A percentile compares a stretch with the other conserved stretches of the same genome.
phyloP scores from a whole-genome alignment of 2,888 invertebrate genomes.

The Acrocera orbiculus region DNA sequence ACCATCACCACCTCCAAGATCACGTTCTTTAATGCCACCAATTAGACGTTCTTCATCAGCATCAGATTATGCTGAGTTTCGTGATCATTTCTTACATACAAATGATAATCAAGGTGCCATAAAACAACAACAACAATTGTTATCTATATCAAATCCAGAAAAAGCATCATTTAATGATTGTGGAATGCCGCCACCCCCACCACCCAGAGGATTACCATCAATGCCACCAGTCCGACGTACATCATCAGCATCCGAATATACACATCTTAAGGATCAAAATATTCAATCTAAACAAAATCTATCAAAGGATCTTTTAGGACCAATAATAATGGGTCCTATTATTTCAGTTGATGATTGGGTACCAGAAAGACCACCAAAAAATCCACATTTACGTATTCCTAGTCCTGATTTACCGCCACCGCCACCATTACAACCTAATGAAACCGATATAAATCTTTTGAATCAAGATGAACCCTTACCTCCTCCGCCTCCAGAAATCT shows the following conservation, averaged over 20 bases:
- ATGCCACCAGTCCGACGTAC: slow-evolving; percentile 32
- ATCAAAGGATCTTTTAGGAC: slow-evolving; percentile 35
- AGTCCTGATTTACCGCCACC: slow-evolving; percentile 31
- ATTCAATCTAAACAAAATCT: slow-evolving; percentile 13
- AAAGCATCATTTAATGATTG: slow-evolving; percentile 30
- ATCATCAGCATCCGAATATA: slow-evolving; percentile 51
- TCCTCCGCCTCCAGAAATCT: slow-evolving; percentile 30
- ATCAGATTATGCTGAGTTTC: slow-evolving; percentile 42
- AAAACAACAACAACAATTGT: slow-evolving; percentile 16
- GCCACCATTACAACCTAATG: slow-evolving; percentile 21
- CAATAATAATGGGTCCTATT: slow-evolving; percentile 42
- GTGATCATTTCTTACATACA: slow-evolving; percentile 22
- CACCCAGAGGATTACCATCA: slow-evolving; percentile 22
- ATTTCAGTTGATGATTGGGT: slow-evolving; percentile 51
- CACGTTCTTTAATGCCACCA: slow-evolving; percentile 25
- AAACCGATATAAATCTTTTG: slow-evolving; percentile 18
- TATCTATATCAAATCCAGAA: slow-evolving; percentile 22
- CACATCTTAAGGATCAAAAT: slow-evolving; percentile 28
- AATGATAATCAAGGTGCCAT: slow-evolving; percentile 10
- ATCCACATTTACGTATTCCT: slow-evolving; percentile 40
- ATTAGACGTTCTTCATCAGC: slow-evolving; percentile 44
- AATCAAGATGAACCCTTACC: slow-evolving; percentile 28
- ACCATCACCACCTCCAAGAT: slow-evolving; percentile 29
- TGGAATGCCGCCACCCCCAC: slow-evolving; percentile 32
- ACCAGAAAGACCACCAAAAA: slow-evolving; percentile 61